Base-by-base conservation (phyloP, 2,797 vertebrate genomes). In the Hirundo rustica region DNA sequence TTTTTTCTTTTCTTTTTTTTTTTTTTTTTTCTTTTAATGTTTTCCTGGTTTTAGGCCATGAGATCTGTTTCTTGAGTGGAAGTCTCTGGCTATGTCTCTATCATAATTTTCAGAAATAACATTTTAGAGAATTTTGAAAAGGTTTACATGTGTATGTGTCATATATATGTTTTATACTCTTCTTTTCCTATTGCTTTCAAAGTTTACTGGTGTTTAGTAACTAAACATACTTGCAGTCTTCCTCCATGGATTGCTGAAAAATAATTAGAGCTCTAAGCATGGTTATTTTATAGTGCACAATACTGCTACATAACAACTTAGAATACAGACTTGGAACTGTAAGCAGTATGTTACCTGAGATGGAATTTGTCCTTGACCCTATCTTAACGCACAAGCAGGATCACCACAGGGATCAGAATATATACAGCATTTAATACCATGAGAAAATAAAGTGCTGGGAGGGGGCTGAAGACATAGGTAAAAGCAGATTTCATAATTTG, bases 321-420 rank as follows among this genome's bases (percentile, higher is more conserved):
- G 48, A 19, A 17, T 51, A 66, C 1, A 3, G 54, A 27, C 50
- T 71, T 48, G 25, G 18, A 85, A 72, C 22, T 70, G 10, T 54
- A 83, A 91, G n/a, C 26, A 70, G 29, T 36, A 70, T 40, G 7
- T 73, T 79, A 55, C 27, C 44, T 47, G n/a, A 48, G 10, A 16
- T 45, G 29, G 29, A 80, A 70, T 75, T 73, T 89, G 12, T 51
- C 48, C 70, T 83, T 90, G 48, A 57, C 53, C 20, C 13, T 73
- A 0, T 70, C 25, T 76, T 88, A 80, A 83, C 77, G 75, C 73
- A 44, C 48, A 60, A 60, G 5, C 25, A 80, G 27, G 36, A 85
- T 93, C 82, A 89, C 27, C 11, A 15, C 11, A 89, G 64, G 17
- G 30, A 75, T 84, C 27, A 75, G 47, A 40, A 87, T 66, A 88